Evolutionary conservation across 2,113 vertebrate species (phyloP), one percentile per base, ranked within the genome.

Genomic region (Hippocampus mohnikei): DNA sequence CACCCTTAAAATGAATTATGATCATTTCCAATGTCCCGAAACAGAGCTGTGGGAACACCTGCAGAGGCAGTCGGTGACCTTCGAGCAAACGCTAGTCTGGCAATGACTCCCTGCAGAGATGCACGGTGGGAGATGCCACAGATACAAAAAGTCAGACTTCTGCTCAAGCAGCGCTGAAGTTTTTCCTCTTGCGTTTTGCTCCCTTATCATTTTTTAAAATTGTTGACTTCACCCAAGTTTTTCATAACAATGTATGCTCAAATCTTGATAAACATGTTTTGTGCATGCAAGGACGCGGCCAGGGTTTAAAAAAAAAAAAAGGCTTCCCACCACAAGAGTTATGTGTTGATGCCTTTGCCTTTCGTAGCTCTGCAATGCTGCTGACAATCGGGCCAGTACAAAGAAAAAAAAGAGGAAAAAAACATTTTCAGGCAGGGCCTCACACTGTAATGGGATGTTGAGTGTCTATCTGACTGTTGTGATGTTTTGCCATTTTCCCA

Each of bases 1-100:
- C 84, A 84, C 81, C 72, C 74, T 81, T 81, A 81, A 87, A 87
- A 85, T 80, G 80, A 84, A 87, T 88, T 88, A 87, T 82, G 79
- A 84, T 87, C 84, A 90, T 88, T 83, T 66, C 60, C 74, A 65
- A 85, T 76, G 68, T 75, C 70, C 69, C 71, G 9, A 52, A 27
- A 67, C 59, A 71, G 66, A 70, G 73, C 74, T 33, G 46, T 59
- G 68, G 69, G 70, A 73, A 68, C 42, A 27, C 27, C 67, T 64
- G 65, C 10, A 46, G 70, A 76, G 77, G 74, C 74, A 81, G 65
- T 79, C 77, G 78, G 76, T 67, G 29, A 70, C 69, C 52, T 79
- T 74, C 20, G 12, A 3, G 16, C 29, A 61, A 33, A 61, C 27
- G 20, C 37, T 11, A 33, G 33, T 21, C 20, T 62, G 42, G 16